phyloP scores from a whole-genome alignment of 2,888 invertebrate genomes.

The Oscheius onirici region DNA sequence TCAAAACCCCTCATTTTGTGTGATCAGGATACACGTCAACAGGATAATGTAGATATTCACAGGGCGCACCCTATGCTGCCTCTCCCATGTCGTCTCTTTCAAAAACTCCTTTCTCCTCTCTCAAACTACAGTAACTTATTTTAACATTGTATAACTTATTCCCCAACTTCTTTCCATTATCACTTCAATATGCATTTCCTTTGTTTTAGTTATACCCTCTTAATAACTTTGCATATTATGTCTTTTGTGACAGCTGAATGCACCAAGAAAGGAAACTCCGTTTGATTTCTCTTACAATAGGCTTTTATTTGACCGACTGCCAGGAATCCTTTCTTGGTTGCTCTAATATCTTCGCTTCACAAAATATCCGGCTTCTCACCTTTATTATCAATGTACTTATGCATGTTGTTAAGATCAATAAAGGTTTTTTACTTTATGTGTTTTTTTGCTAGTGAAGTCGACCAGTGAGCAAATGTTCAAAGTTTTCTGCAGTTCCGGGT shows the following conservation, averaged over 20 bases:
- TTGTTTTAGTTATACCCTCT: slow-evolving; percentile 24
- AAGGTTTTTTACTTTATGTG: neutral
- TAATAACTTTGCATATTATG: slow-evolving; percentile 32
- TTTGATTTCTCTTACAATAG: neutral
- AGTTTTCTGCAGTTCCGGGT: slow-evolving; percentile 7
- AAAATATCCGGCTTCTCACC: neutral
- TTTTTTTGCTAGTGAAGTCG: slow-evolving; percentile 4
- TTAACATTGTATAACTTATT: slow-evolving; percentile 30
- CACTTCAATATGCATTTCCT: slow-evolving; percentile 33
- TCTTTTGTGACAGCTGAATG: no score
- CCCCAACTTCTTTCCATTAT: slow-evolving; percentile 32
- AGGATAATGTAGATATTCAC: slow-evolving; percentile 10
- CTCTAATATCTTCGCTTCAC: neutral
- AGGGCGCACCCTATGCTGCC: slow-evolving; percentile 12
- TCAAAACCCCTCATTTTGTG: neutral
- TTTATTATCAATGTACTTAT: slow-evolving; percentile 11
- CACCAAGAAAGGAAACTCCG: no score
- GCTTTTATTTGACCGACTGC: neutral
- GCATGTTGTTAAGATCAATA: slow-evolving; percentile 17
- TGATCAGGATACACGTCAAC: slow-evolving; percentile 12
- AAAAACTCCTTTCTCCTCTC: slow-evolving; percentile 1
- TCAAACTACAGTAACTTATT: slow-evolving; percentile 20
- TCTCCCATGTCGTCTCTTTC: slow-evolving; percentile 23
- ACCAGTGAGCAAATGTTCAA: neutral
- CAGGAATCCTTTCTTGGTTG: neutral